These are phyloP conservation scores for Biston betularia DNA, from an alignment of 2,888 invertebrate genomes.

Conservation along the genomic window DNA sequence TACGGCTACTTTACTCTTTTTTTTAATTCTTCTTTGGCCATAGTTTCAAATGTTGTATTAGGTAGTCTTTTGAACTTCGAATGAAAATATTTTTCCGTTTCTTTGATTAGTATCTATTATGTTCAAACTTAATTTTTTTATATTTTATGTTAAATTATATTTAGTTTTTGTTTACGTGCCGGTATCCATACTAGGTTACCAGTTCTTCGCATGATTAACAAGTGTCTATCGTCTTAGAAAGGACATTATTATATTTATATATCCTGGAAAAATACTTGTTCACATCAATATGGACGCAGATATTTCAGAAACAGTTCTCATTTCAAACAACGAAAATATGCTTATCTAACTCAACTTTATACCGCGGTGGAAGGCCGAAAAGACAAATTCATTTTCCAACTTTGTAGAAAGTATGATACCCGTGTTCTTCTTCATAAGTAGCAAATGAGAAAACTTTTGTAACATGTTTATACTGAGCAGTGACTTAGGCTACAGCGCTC, in stretches of 20 bases:
- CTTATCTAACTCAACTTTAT: constrained; percentile 26
- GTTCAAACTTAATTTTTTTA: too few species aligned
- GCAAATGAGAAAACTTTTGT: constrained; percentile 65
- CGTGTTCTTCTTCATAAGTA: constrained; percentile 50
- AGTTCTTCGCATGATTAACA: too few species aligned
- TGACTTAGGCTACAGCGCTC: constrained; percentile 50
- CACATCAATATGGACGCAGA: neutral
- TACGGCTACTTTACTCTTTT: too few species aligned
- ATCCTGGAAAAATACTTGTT: neutral
- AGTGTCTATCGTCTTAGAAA: too few species aligned
- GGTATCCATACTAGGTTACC: too few species aligned
- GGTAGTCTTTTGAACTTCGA: too few species aligned
- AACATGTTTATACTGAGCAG: constrained; percentile 56
- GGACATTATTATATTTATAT: neutral
- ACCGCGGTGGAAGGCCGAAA: constrained; percentile 39
- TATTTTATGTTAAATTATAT: too few species aligned
- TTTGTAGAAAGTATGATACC: constrained; percentile 40
- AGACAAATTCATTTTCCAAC: constrained; percentile 45
- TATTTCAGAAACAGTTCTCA: constrained; percentile 15
- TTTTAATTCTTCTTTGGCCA: too few species aligned
- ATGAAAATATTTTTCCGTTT: too few species aligned
- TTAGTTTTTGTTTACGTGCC: too few species aligned
- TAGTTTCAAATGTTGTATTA: too few species aligned
- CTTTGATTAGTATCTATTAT: too few species aligned
- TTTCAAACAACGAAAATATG: constrained; percentile 28